These are phyloP conservation scores for Rhinogobius similis DNA, from an alignment of 2,113 vertebrate species.

Conservation along the genomic window DNA sequence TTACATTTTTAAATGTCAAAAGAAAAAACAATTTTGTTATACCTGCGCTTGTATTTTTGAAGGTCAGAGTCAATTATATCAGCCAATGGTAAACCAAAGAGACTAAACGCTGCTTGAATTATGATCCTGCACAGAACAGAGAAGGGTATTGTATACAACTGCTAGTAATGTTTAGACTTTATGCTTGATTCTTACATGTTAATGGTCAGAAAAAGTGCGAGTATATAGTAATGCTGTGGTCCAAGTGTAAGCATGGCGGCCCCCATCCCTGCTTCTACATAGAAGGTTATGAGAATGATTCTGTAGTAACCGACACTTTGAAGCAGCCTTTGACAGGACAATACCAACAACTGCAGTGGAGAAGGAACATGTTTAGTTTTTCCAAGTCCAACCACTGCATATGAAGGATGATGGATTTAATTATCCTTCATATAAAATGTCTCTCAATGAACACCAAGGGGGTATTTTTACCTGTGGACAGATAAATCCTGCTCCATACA, in stretches of 20 bases:
- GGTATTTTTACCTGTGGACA: slow-evolving; percentile 83
- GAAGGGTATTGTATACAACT: background rate
- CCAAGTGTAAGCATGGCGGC: slow-evolving; percentile 81
- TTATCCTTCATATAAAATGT: background rate
- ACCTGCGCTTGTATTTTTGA: slow-evolving; percentile 85
- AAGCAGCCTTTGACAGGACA: slow-evolving; percentile 80
- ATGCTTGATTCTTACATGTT: slow-evolving; percentile 78
- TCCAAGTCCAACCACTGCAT: background rate
- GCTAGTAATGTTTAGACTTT: background rate
- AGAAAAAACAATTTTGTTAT: slow-evolving; percentile 6
- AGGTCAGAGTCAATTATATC: slow-evolving; percentile 88
- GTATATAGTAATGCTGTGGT: slow-evolving; percentile 78
- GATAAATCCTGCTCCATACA: slow-evolving; percentile 90
- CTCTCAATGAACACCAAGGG: background rate
- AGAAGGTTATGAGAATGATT: slow-evolving; percentile 87
- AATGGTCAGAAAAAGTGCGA: slow-evolving; percentile 84
- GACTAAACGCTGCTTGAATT: slow-evolving; percentile 85
- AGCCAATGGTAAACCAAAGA: slow-evolving; percentile 88
- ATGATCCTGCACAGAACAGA: slow-evolving; percentile 75
- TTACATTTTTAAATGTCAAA: background rate
- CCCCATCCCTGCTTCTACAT: slow-evolving; percentile 80
- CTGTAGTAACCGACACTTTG: slow-evolving; percentile 85
- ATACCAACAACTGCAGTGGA: slow-evolving; percentile 81
- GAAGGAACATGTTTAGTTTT: background rate
- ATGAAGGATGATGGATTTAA: background rate